Percentiles rank a stretch among this genome's conserved stretches.
These are phyloP conservation scores for Drosophila lutescens DNA, from an alignment of 2,888 invertebrate species.

Conservation along the genomic window DNA sequence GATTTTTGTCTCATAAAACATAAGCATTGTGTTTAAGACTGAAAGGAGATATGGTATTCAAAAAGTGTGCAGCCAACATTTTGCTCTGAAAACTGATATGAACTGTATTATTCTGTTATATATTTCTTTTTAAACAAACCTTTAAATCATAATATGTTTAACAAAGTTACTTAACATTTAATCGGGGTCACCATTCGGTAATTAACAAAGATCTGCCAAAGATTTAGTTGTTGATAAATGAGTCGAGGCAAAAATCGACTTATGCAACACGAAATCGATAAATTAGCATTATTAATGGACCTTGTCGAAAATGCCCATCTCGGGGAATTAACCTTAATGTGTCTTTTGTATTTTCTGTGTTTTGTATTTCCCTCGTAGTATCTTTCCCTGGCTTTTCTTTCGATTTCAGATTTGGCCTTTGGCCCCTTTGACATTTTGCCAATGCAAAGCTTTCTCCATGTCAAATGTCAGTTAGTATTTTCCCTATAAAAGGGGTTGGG, in stretches of 20 bases:
- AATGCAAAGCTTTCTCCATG: conserved; percentile 41
- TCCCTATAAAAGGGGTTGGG: conserved; percentile 10
- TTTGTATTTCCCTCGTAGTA: background rate
- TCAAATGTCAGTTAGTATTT: conserved; percentile 64
- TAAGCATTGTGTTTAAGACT: too few species aligned
- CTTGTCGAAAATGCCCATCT: conserved; percentile 22
- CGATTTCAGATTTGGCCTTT: conserved; percentile 32
- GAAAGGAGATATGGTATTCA: too few species aligned
- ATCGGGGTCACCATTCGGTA: background rate
- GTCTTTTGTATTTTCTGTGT: conserved; percentile 1
- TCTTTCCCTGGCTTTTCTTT: conserved; percentile 11
- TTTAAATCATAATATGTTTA: background rate
- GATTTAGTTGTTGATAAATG: conserved; percentile 7
- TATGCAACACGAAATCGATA: conserved; percentile 27
- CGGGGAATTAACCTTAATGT: conserved; percentile 40
- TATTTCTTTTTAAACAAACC: too few species aligned
- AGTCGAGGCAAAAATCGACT: conserved; percentile 2
- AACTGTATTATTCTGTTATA: too few species aligned
- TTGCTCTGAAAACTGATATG: too few species aligned
- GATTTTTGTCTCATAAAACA: too few species aligned
- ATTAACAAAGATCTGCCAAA: background rate
- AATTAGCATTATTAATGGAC: conserved; percentile 41
- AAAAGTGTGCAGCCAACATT: too few species aligned
- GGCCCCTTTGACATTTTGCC: conserved; percentile 41
- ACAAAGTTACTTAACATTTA: background rate